A percentile compares a stretch with the other conserved stretches of the same genome.
Evolutionary conservation across 2,797 vertebrate species (phyloP).

Genomic region (Morus bassanus): DNA sequence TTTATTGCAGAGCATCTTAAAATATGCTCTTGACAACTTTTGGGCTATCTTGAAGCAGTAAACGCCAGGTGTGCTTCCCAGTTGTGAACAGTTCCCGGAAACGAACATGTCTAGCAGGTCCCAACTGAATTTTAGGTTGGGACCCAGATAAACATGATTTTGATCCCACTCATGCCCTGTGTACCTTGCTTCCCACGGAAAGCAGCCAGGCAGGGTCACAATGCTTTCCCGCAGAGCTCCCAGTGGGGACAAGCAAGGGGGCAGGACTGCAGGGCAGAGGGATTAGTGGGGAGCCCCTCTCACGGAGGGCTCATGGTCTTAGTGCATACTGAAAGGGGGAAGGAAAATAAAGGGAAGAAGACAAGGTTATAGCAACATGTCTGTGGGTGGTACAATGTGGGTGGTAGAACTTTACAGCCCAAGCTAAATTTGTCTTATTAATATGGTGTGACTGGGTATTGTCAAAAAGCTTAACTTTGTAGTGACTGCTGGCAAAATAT

Average conservation of each 20-base stretch:
- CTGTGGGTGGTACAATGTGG: not conserved
- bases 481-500: constrained; percentile 13
- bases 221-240: not conserved
- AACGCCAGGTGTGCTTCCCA: not conserved
- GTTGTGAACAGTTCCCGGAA: not conserved
- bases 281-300: fast-evolving
- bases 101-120: not conserved
- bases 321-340: not conserved
- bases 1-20: not conserved
- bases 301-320: fast-evolving
- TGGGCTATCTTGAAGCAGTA: not conserved
- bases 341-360: constrained; percentile 12
- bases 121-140: not conserved
- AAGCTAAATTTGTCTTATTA: constrained; percentile 12
- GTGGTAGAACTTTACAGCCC: not conserved
- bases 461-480: constrained; percentile 14
- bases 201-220: not conserved
- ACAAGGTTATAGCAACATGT: not conserved
- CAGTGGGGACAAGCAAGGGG: not conserved
- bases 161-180: fast-evolving
- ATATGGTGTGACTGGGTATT: not conserved
- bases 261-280: not conserved
- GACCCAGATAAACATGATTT: not conserved
- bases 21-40: not conserved
- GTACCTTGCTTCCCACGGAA: not conserved